These are phyloP conservation scores for chimpanzee (Pan troglodytes) DNA, from an alignment of 2,113 vertebrate species.

Conservation along the genomic window NHGRI_mPanTro3-v2.1_pri NC_072401.2:51988501-51989000, in stretches of 20 bases:
- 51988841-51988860: not conserved
- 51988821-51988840: too few relatives aligned
- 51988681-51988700: not conserved
- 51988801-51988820: not conserved
- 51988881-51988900: not conserved
- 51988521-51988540: not conserved
- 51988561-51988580: slow-evolving; percentile 6
- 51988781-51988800: not conserved
- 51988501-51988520: not conserved
- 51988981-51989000: not conserved
- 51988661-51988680: not conserved
- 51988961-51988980: not conserved
- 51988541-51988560: not conserved
- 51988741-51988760: not conserved
- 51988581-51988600: not conserved
- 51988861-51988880: not conserved
- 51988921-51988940: not conserved
- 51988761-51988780: not conserved
- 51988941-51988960: not conserved
- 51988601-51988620: not conserved
- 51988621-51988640: not conserved
- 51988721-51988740: not conserved
- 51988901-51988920: not conserved
- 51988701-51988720: not conserved
- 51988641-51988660: not conserved